A percentile compares a stretch with the other conserved stretches of the same genome.
Conservation (phyloP, 2,888 invertebrate species). For the Baccha elongata region DNA sequence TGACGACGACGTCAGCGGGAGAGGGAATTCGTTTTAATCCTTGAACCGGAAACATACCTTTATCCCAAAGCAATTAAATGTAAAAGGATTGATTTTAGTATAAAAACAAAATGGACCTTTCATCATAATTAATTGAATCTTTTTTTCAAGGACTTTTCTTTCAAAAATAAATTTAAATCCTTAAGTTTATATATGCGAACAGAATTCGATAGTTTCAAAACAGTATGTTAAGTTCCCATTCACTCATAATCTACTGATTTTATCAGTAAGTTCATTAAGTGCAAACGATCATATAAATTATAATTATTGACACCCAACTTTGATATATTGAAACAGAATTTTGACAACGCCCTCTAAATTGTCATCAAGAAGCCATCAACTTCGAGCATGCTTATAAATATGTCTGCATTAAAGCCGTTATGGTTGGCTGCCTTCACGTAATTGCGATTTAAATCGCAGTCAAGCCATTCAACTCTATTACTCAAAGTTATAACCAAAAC, state of each 20-base stretch:
- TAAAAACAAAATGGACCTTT: no score
- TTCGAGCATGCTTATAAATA: neutral
- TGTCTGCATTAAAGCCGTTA: conserved; percentile 20
- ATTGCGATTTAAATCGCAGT: conserved; percentile 59
- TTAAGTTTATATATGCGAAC: no score
- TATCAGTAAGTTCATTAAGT: conserved; percentile 41
- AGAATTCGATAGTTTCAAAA: no score
- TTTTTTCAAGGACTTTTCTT: no score
- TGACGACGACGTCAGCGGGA: no score
- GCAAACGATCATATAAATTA: conserved; percentile 56
- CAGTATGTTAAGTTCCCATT: neutral
- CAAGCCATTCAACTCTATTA: conserved; percentile 44
- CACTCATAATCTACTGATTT: conserved; percentile 33
- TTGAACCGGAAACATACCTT: no score
- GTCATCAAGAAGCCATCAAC: conserved; percentile 37
- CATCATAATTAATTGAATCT: no score
- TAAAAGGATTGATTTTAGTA: no score
- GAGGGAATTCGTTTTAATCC: no score
- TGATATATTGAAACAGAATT: conserved; percentile 53
- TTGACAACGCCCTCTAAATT: conserved; percentile 54
- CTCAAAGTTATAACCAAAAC: conserved; percentile 1
- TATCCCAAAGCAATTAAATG: no score
- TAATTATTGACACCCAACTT: conserved; percentile 52
- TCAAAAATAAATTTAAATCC: no score
- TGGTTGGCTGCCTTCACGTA: conserved; percentile 46